Conservation (phyloP, 2,888 invertebrate genomes). For the Scaptomyza tumidula region DNA sequence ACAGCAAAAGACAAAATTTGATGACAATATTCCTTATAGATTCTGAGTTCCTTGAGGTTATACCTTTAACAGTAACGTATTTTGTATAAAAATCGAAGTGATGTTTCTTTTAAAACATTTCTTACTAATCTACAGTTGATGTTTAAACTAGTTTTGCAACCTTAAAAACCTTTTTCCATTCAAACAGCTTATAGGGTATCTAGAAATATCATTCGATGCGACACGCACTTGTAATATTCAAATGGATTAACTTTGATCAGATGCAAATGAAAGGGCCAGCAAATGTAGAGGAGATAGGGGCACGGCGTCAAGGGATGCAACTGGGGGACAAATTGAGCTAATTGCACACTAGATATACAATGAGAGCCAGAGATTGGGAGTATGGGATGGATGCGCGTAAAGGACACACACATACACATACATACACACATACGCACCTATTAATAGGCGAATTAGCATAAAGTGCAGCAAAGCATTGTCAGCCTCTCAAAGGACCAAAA, state of each 20-base stretch:
- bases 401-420: conserved; percentile 28
- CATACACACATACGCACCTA: conserved; percentile 22
- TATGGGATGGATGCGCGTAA: background rate
- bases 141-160: too few species aligned
- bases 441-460: conserved; percentile 76
- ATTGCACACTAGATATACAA: conserved; percentile 70
- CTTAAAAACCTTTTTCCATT: too few species aligned
- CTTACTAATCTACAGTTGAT: too few species aligned
- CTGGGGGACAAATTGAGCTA: conserved; percentile 75
- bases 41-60: background rate
- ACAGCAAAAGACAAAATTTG: background rate
- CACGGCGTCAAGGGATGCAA: conserved; percentile 39
- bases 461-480: conserved; percentile 56
- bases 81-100: too few species aligned
- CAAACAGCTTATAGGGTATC: conserved; percentile 22
- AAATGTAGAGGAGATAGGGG: background rate
- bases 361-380: background rate
- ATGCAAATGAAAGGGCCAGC: conserved; percentile 50
- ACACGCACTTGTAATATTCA: conserved; percentile 56
- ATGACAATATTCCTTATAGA: background rate
- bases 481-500: conserved; percentile 39
- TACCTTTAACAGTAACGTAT: too few species aligned
- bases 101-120: too few species aligned
- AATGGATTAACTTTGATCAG: conserved; percentile 78
- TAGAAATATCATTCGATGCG: conserved; percentile 11